Evolutionary conservation across 2,888 invertebrate genomes (phyloP).

Genomic region (Congeria kusceri): DNA sequence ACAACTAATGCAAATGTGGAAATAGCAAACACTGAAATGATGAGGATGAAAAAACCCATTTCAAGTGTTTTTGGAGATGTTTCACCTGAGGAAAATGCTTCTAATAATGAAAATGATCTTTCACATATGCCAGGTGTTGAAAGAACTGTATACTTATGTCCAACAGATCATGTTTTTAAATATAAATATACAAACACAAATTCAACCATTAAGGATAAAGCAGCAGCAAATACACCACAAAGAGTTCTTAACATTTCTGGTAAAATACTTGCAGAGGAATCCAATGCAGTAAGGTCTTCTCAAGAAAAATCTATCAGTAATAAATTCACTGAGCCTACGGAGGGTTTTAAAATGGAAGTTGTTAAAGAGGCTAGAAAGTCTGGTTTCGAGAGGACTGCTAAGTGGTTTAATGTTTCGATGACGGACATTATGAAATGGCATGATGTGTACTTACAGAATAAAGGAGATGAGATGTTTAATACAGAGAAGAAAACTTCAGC

Average conservation of each 20-base stretch:
- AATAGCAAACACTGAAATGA: not conserved
- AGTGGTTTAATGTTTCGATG: conserved; percentile 36
- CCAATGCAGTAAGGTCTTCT: not conserved
- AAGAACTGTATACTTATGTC: conserved; percentile 40
- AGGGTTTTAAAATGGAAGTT: conserved; percentile 47
- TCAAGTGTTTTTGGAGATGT: conserved; percentile 6
- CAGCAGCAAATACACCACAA: not conserved
- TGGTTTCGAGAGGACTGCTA: conserved; percentile 57
- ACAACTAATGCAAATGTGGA: not conserved
- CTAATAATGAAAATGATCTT: not conserved
- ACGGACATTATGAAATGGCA: conserved; percentile 58
- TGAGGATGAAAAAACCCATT: conserved; percentile 1
- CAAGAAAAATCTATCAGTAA: not conserved
- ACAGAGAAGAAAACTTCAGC: not conserved
- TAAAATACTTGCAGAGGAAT: too few relatives aligned
- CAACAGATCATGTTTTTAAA: conserved; percentile 36
- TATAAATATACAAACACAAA: conserved; percentile 13
- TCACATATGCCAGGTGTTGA: conserved; percentile 1
- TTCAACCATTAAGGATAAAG: not conserved
- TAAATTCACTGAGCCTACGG: conserved; percentile 6
- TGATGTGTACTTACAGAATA: conserved; percentile 47
- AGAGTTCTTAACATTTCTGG: too few relatives aligned
- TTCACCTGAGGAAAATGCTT: not conserved
- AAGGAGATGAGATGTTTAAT: conserved; percentile 7
- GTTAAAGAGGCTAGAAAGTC: conserved; percentile 55